Conservation (phyloP, 2,113 vertebrate genomes). For the Corvus moneduloides region DNA sequence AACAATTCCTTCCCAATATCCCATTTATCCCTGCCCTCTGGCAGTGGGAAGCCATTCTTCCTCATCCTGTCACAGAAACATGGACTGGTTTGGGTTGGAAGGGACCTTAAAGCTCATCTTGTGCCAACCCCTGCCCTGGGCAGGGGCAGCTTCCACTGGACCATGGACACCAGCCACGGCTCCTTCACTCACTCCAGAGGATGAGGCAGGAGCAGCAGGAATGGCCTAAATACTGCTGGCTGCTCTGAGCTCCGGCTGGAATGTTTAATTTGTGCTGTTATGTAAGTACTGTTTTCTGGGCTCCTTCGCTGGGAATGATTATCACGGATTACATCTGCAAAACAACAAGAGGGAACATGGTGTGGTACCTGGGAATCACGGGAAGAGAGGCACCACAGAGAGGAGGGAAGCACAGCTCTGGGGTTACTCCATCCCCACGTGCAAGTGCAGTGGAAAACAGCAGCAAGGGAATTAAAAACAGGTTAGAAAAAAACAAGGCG, state of each 20-base stretch:
- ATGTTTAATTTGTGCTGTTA: neutral
- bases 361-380: neutral
- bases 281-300: neutral
- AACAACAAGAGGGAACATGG: accelerated
- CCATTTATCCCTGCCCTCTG: neutral
- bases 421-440: neutral
- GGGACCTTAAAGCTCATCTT: neutral
- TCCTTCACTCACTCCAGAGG: accelerated
- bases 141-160: neutral
- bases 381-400: neutral
- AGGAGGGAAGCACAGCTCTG: neutral
- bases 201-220: neutral
- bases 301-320: neutral
- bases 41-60: neutral
- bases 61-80: neutral
- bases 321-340: neutral
- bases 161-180: neutral
- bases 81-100: neutral
- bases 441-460: neutral
- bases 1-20: neutral
- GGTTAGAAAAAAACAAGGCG: neutral
- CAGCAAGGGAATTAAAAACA: neutral
- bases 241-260: neutral
- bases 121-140: neutral
- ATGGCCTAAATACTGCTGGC: neutral